Conservation (phyloP, 2,797 vertebrate genomes). For the Lates japonicus region DNA sequence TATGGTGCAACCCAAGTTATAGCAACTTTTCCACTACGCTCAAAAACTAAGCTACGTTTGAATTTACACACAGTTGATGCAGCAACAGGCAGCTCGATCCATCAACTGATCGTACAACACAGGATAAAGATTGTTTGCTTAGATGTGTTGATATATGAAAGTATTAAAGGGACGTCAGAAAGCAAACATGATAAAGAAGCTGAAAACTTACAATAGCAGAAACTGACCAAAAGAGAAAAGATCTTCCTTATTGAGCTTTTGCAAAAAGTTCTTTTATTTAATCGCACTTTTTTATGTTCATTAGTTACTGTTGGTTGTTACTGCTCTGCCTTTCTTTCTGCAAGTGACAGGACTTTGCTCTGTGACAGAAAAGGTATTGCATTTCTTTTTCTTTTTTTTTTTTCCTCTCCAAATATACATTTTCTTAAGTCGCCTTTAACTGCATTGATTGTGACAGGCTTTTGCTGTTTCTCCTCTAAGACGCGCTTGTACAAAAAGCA, state of each 20-base stretch:
- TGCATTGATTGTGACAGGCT: slow-evolving; percentile 76
- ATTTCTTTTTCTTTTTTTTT: slow-evolving; percentile 30
- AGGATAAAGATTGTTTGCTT: too few species aligned
- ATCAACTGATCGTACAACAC: too few species aligned
- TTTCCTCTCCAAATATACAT: slow-evolving; percentile 54
- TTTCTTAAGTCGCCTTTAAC: slow-evolving; percentile 74
- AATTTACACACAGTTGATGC: neutral
- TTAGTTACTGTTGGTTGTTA: slow-evolving; percentile 6
- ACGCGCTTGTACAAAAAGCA: slow-evolving; percentile 79
- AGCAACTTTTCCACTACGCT: neutral
- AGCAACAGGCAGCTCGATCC: neutral
- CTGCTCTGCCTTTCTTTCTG: slow-evolving; percentile 63
- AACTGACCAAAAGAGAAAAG: neutral
- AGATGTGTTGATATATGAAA: neutral
- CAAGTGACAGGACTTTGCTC: slow-evolving; percentile 64
- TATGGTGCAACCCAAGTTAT: neutral
- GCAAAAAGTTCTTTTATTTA: slow-evolving; percentile 4
- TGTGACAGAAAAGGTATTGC: slow-evolving; percentile 35
- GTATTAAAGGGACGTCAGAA: neutral
- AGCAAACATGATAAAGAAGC: neutral
- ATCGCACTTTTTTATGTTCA: slow-evolving; percentile 25
- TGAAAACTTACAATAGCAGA: neutral
- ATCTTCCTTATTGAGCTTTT: slow-evolving; percentile 31
- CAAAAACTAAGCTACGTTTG: neutral
- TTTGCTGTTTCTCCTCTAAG: slow-evolving; percentile 67